Conservation (phyloP, 1,140 invertebrate species). For the Dinothrombium tinctorium region DNA sequence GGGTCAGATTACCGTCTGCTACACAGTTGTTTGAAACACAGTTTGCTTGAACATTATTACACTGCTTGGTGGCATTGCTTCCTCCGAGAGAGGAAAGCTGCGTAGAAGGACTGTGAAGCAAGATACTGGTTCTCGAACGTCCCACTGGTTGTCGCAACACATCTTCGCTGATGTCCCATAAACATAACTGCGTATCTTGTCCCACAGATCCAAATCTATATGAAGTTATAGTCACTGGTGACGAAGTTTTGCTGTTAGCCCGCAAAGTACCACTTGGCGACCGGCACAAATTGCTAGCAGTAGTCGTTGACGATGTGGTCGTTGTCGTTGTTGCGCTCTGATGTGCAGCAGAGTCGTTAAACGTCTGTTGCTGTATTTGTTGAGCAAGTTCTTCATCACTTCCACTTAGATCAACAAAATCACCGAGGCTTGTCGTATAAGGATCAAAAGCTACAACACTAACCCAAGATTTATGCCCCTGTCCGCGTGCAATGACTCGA, state of each 20-base stretch:
- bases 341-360: background rate
- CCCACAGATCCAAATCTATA: slow-evolving; percentile 88
- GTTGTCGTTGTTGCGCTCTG: background rate
- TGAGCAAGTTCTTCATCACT: slow-evolving; percentile 19
- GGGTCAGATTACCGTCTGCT: background rate
- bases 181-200: slow-evolving; percentile 88
- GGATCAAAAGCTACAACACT: slow-evolving; percentile 90
- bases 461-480: slow-evolving; percentile 84
- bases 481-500: slow-evolving; percentile 76
- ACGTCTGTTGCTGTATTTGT: slow-evolving; percentile 2
- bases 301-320: background rate
- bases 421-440: slow-evolving; percentile 38
- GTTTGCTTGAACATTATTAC: background rate
- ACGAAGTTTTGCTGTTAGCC: background rate
- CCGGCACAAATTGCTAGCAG: background rate
- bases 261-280: too few relatives aligned
- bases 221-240: slow-evolving; percentile 24
- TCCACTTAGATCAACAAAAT: slow-evolving; percentile 19
- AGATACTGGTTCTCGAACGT: slow-evolving; percentile 16
- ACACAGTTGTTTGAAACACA: background rate
- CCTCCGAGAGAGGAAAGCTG: slow-evolving; percentile 7
- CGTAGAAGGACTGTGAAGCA: slow-evolving; percentile 14
- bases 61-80: too few relatives aligned
- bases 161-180: slow-evolving; percentile 94
- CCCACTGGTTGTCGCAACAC: slow-evolving; percentile 34